Conservation (phyloP, 1,140 invertebrate genomes). For the Drosophila orosa region DNA sequence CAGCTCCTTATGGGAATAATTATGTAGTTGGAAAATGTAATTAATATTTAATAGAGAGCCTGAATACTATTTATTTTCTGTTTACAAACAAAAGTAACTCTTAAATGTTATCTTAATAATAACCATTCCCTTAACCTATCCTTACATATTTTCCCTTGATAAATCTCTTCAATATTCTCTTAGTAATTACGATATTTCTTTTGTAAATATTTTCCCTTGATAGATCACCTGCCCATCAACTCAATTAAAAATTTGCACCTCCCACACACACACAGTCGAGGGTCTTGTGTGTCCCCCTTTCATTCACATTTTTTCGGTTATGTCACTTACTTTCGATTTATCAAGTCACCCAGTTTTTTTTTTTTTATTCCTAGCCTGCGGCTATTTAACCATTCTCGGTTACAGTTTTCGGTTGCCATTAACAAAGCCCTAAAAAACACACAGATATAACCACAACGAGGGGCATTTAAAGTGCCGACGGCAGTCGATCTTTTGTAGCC, state of each 20-base stretch:
- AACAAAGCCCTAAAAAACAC: constrained; percentile 40
- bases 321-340: constrained; percentile 54
- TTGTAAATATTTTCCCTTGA: neutral
- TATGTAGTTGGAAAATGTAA: neutral
- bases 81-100: too few species aligned
- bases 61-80: too few species aligned
- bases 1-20: too few species aligned
- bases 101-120: too few species aligned
- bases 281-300: constrained; percentile 7
- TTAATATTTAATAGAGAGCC: neutral
- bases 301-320: constrained; percentile 41
- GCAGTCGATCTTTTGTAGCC: constrained; percentile 62
- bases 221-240: constrained; percentile 26
- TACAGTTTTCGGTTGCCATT: constrained; percentile 31
- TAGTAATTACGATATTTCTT: neutral
- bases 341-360: constrained; percentile 36
- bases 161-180: neutral
- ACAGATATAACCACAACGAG: constrained; percentile 39
- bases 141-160: neutral
- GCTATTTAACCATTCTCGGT: constrained; percentile 43
- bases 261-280: constrained; percentile 11
- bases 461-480: constrained; percentile 62
- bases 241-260: constrained; percentile 29
- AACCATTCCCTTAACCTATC: too few species aligned
- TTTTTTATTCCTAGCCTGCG: constrained; percentile 24